Conservation (phyloP, 2,888 invertebrate species). For the Shargacucullia verbasci region DNA sequence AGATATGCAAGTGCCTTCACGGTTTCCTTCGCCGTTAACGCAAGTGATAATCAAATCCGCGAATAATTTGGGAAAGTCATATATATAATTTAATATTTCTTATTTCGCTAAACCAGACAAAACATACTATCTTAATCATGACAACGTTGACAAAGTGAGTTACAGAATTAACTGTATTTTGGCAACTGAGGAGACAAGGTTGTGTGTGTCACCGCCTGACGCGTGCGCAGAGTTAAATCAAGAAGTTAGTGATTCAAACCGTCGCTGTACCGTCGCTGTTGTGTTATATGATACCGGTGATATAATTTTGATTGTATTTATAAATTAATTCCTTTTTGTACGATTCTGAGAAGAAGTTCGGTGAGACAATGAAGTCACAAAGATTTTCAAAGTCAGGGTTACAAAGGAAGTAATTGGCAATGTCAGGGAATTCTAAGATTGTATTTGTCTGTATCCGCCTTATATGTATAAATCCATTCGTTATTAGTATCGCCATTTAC, state of each 20-base stretch:
- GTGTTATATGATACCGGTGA: slow-evolving; percentile 54
- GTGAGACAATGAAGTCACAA: slow-evolving; percentile 15
- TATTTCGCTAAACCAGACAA: slow-evolving; percentile 22
- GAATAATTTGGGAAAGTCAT: no score
- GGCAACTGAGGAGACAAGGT: slow-evolving; percentile 69
- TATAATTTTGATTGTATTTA: slow-evolving; percentile 44
- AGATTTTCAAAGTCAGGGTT: slow-evolving; percentile 31
- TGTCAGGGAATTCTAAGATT: not conserved
- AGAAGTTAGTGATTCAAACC: slow-evolving; percentile 54
- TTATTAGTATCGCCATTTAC: no score
- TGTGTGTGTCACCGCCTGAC: slow-evolving; percentile 64
- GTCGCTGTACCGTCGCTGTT: slow-evolving; percentile 28
- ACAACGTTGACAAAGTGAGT: slow-evolving; percentile 52
- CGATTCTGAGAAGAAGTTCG: slow-evolving; percentile 1
- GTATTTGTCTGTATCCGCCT: no score
- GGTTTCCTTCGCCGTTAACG: no score
- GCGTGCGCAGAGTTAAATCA: slow-evolving; percentile 49
- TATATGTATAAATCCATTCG: no score
- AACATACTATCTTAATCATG: slow-evolving; percentile 37
- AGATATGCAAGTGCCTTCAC: no score
- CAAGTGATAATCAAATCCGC: no score
- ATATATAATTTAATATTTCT: no score
- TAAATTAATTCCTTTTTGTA: slow-evolving; percentile 13
- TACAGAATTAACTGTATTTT: slow-evolving; percentile 66
- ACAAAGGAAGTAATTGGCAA: slow-evolving; percentile 8